These are phyloP conservation scores for Gorsachius magnificus DNA, from an alignment of 2,797 vertebrate genomes.

Conservation along the genomic window DNA sequence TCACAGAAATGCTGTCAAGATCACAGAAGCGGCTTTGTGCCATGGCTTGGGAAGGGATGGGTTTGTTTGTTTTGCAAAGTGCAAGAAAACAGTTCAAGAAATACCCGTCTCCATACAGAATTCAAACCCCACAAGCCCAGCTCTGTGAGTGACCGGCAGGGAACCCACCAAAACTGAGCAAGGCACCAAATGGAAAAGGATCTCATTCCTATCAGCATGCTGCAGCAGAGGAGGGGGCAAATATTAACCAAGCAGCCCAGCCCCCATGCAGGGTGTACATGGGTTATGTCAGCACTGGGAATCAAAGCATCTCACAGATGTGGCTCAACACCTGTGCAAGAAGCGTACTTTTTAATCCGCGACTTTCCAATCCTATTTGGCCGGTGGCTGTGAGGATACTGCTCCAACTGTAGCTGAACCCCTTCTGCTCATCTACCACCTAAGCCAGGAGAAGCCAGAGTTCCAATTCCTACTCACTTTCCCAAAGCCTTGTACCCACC, in stretches of 20 bases:
- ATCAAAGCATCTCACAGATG: neutral
- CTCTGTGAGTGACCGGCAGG: neutral
- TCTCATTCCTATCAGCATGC: neutral
- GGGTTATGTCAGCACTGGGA: neutral
- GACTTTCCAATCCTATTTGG: neutral
- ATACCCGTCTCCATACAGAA: neutral
- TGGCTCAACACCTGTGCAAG: neutral
- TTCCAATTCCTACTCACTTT: neutral
- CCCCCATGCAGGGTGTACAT: rapidly evolving
- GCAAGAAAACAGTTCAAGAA: neutral
- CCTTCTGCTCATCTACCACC: neutral
- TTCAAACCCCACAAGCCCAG: neutral
- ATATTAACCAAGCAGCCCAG: neutral
- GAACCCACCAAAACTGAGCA: neutral
- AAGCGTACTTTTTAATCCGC: rapidly evolving
- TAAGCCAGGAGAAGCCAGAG: neutral
- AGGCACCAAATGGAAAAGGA: neutral
- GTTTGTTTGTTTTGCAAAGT: neutral
- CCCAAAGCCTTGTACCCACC: neutral
- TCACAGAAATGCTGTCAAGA: neutral
- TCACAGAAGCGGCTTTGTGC: neutral
- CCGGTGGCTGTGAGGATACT: neutral
- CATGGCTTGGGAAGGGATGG: neutral
- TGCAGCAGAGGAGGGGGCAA: neutral
- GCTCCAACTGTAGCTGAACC: neutral